Conservation (phyloP, 2,113 vertebrate genomes). For the Thalassoma bifasciatum region DNA sequence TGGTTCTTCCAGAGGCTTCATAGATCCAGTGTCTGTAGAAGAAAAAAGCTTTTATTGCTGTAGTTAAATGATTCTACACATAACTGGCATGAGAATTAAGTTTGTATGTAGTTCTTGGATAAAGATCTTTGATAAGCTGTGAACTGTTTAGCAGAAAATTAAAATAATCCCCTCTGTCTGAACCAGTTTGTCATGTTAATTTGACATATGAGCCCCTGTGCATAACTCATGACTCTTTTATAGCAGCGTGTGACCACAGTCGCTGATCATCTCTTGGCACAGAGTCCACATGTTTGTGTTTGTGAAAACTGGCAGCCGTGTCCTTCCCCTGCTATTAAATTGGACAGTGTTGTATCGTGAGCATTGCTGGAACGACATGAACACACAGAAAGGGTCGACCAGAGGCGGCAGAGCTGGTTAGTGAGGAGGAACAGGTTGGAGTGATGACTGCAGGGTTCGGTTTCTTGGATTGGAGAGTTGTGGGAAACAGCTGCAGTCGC, state of each 20-base stretch:
- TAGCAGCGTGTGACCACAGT: neutral
- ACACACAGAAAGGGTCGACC: neutral
- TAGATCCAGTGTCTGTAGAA: neutral
- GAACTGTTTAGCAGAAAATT: neutral
- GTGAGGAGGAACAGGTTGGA: conserved; percentile 50
- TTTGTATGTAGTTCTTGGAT: neutral
- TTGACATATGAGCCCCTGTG: neutral
- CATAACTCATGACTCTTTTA: neutral
- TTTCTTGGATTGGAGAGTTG: conserved; percentile 34
- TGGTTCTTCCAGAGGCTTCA: neutral
- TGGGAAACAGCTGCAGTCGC: conserved; percentile 48
- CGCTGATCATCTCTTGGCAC: neutral
- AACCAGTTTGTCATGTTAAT: neutral
- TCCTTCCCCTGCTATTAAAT: neutral
- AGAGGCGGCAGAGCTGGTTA: conserved; percentile 23
- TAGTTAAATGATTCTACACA: conserved; percentile 17
- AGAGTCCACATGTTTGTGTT: neutral
- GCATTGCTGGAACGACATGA: neutral
- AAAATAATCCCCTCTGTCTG: neutral
- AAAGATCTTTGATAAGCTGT: neutral
- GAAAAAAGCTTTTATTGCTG: neutral
- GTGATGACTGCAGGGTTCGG: conserved; percentile 38
- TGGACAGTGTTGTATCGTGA: neutral
- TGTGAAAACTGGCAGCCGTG: neutral
- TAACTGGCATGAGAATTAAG: conserved; percentile 1